These are phyloP conservation scores for Calosoma granatense DNA, from an alignment of 1,140 invertebrate species.

Conservation along the genomic window DNA sequence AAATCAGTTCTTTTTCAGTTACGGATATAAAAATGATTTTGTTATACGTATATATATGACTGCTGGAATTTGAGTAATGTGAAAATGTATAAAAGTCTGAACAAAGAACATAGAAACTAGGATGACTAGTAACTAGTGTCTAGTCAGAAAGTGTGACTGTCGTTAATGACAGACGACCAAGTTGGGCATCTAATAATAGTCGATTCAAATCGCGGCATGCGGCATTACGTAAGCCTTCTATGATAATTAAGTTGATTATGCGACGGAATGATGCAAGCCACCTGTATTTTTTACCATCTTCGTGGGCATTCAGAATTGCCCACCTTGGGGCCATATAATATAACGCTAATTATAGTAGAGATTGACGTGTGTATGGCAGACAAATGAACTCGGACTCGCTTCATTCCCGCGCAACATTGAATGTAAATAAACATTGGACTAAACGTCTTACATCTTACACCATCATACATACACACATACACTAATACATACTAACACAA, in stretches of 20 bases:
- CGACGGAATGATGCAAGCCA: conserved; percentile 3
- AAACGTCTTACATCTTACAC: not conserved
- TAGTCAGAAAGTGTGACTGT: not conserved
- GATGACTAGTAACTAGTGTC: not conserved
- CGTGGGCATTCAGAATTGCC: conserved; percentile 4
- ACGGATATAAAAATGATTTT: no score
- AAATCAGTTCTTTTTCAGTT: no score
- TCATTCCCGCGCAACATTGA: not conserved
- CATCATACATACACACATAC: no score
- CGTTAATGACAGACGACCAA: no score
- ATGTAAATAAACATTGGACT: not conserved
- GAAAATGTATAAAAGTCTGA: no score
- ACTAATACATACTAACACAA: no score
- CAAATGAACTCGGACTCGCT: not conserved
- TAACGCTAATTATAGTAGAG: not conserved
- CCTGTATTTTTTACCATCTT: conserved; percentile 5
- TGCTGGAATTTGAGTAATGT: no score
- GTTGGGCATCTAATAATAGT: not conserved
- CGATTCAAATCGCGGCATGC: not conserved
- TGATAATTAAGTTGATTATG: conserved; percentile 5
- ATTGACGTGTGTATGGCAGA: not conserved
- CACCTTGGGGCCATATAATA: not conserved
- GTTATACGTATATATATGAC: no score
- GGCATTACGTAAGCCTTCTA: not conserved
- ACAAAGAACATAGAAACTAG: no score